These are phyloP conservation scores for Calypte anna DNA, from an alignment of 2,113 vertebrate species.

Conservation along the genomic window DNA sequence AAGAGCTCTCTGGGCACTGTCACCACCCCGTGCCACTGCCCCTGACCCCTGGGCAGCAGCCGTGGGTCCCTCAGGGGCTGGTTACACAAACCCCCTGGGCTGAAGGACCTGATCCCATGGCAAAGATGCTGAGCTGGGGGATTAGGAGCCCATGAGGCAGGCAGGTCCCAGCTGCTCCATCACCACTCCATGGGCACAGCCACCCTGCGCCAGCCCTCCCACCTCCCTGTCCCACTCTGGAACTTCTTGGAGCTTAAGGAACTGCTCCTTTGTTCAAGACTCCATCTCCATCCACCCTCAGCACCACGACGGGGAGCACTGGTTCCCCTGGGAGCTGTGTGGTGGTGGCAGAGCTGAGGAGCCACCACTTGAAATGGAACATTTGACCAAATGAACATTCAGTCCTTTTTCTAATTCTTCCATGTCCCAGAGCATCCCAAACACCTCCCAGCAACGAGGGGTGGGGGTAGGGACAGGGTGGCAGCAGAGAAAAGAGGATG, in stretches of 20 bases:
- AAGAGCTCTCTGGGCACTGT: background rate
- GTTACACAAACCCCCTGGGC: background rate
- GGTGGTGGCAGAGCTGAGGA: background rate
- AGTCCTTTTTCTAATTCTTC: too few relatives aligned
- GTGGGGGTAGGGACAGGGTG: rapidly evolving
- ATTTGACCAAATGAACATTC: too few relatives aligned
- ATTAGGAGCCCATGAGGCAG: background rate
- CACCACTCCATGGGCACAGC: rapidly evolving
- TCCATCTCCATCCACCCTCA: background rate
- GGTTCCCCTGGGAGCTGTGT: background rate
- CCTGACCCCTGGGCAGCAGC: background rate
- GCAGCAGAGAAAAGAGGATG: rapidly evolving
- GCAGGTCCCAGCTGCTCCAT: background rate
- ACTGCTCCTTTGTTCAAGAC: rapidly evolving
- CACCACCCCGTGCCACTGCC: rapidly evolving
- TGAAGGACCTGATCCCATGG: background rate
- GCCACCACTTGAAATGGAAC: background rate
- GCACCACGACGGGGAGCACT: background rate
- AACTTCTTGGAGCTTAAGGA: background rate
- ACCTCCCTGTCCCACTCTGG: rapidly evolving
- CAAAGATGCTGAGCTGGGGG: background rate
- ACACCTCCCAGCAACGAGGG: background rate
- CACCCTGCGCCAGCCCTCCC: rapidly evolving
- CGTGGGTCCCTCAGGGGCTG: background rate
- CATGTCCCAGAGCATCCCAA: background rate